A percentile compares a stretch with the other conserved stretches of the same genome.
Conservation (phyloP, 2,797 vertebrate genomes). For the Agapornis canus region DNA sequence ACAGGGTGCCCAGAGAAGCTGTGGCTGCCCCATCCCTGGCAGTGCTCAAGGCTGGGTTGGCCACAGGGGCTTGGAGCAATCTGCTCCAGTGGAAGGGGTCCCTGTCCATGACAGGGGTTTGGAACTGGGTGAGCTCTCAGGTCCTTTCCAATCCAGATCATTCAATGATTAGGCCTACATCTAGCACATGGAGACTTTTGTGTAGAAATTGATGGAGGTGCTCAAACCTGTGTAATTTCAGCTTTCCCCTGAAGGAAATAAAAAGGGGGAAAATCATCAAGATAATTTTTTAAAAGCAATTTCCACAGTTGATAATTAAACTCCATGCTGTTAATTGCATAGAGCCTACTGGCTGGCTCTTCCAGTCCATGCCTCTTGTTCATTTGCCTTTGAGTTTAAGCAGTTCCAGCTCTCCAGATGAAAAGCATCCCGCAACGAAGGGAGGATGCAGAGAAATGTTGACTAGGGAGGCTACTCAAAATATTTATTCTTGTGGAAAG, state of each 20-base stretch:
- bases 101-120: background rate
- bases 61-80: background rate
- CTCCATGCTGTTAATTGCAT: background rate
- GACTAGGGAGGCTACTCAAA: background rate
- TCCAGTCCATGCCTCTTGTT: background rate
- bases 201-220: background rate
- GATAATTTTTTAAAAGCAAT: accelerated
- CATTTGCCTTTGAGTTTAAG: background rate
- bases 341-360: background rate
- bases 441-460: background rate
- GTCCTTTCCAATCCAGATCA: background rate
- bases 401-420: background rate
- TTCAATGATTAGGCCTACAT: background rate
- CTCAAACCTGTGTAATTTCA: background rate
- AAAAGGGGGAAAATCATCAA: background rate
- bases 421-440: background rate
- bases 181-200: background rate
- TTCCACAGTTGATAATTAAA: background rate
- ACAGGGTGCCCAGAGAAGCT: background rate
- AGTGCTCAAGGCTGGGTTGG: background rate
- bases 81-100: background rate
- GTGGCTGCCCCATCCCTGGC: background rate
- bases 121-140: background rate
- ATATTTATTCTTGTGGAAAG: background rate
- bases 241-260: background rate